Evolutionary conservation across 2,113 vertebrate genomes (phyloP).

Genomic region (Gymnarchus niloticus): DNA sequence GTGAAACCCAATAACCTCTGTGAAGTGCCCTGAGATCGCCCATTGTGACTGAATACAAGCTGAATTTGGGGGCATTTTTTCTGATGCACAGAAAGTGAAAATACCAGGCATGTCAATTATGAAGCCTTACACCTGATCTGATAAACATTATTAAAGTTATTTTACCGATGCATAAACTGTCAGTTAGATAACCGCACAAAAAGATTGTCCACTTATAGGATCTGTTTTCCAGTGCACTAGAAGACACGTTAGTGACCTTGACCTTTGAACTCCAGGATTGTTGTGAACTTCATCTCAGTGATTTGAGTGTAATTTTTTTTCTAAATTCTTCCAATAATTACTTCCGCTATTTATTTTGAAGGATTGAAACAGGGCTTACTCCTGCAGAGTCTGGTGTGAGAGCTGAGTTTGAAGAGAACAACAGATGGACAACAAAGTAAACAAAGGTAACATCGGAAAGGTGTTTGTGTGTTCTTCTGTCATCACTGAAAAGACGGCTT

Average conservation of each 20-base stretch:
- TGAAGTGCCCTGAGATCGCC: background rate
- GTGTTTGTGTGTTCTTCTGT: too few relatives aligned
- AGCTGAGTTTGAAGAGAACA: too few relatives aligned
- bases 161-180: background rate
- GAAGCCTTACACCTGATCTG: background rate
- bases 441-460: too few relatives aligned
- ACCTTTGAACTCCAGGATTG: background rate
- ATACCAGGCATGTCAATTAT: background rate
- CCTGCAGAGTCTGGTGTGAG: too few relatives aligned
- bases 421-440: too few relatives aligned
- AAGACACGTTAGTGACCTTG: background rate
- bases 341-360: background rate
- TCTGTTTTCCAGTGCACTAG: background rate
- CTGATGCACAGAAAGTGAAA: background rate
- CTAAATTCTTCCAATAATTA: background rate
- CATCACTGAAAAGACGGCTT: too few relatives aligned
- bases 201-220: background rate
- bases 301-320: background rate
- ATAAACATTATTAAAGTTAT: background rate
- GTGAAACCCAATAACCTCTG: background rate
- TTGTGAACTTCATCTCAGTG: background rate
- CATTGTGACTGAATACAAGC: background rate
- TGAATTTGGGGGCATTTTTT: constrained; percentile 36
- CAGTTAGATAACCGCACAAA: background rate
- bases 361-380: too few relatives aligned